Conservation (phyloP, 2,888 invertebrate species). For the Thecophora atra region DNA sequence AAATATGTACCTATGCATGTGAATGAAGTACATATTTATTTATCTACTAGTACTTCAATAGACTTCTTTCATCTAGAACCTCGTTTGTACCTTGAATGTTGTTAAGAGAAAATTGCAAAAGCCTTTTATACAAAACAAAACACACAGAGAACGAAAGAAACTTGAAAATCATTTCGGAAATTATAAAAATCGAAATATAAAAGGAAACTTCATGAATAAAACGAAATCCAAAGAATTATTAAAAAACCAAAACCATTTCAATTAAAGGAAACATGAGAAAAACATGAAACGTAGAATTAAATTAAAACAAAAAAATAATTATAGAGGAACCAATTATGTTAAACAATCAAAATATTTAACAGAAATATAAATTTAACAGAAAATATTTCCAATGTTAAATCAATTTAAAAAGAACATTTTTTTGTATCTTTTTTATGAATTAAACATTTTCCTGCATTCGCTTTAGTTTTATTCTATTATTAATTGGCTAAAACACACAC, state of each 20-base stretch:
- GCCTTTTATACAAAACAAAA: slow-evolving; percentile 42
- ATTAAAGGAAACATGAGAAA: not conserved
- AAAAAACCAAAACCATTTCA: not conserved
- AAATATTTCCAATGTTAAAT: not conserved
- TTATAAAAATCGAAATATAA: not conserved
- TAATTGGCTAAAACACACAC: no score
- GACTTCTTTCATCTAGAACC: slow-evolving; percentile 56
- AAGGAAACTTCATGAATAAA: not conserved
- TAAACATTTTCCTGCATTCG: not conserved
- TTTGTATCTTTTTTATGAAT: slow-evolving; percentile 1
- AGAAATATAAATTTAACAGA: not conserved
- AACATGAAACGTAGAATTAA: not conserved
- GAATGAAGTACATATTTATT: slow-evolving; percentile 41
- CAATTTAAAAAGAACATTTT: not conserved
- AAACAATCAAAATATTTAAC: slow-evolving; percentile 1
- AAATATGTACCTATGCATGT: slow-evolving; percentile 42
- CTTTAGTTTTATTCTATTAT: no score
- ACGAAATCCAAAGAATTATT: not conserved
- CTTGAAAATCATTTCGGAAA: slow-evolving; percentile 2
- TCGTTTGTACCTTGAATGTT: slow-evolving; percentile 61
- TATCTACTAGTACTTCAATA: slow-evolving; percentile 52
- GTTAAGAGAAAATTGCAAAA: slow-evolving; percentile 27
- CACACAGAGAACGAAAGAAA: slow-evolving; percentile 38
- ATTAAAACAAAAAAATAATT: slow-evolving; percentile 5
- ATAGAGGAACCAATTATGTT: slow-evolving; percentile 16